Conservation (phyloP, 2,113 vertebrate species). For the Mugil cephalus region DNA sequence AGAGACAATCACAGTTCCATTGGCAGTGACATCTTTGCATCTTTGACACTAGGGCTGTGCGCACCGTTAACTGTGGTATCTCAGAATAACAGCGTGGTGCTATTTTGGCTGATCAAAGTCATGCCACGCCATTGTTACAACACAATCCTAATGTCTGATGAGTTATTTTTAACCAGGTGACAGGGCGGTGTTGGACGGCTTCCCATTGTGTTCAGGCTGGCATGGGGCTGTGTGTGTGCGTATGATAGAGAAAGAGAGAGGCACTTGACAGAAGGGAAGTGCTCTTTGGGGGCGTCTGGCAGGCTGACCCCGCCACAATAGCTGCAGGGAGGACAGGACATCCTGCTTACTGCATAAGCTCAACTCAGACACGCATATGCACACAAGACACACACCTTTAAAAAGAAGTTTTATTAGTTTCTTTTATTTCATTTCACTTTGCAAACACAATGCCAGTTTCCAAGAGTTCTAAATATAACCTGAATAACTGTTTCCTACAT, state of each 20-base stretch:
- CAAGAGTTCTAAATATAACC: neutral
- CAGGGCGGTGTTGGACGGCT: constrained; percentile 60
- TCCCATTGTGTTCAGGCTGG: constrained; percentile 76
- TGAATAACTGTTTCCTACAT: neutral
- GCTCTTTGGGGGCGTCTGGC: constrained; percentile 75
- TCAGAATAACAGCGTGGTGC: constrained; percentile 30
- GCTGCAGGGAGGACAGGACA: constrained; percentile 80
- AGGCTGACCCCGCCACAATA: constrained; percentile 75
- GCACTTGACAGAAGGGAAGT: constrained; percentile 78
- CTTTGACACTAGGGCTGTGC: neutral
- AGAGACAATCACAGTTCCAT: neutral
- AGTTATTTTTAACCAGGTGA: constrained; percentile 78
- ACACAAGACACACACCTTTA: neutral
- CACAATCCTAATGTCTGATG: constrained; percentile 48
- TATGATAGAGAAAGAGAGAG: constrained; percentile 31
- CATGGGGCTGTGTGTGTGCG: constrained; percentile 45
- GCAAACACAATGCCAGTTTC: too few species aligned
- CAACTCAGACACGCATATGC: constrained; percentile 21
- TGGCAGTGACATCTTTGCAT: constrained; percentile 1
- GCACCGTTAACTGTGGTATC: neutral
- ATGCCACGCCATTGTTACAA: constrained; percentile 65
- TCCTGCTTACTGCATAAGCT: constrained; percentile 74
- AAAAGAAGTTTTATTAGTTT: too few species aligned
- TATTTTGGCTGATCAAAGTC: constrained; percentile 70
- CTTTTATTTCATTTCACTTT: too few species aligned